These are phyloP conservation scores for Tenthredo notha DNA, from an alignment of 2,888 invertebrate genomes.

Conservation along the genomic window DNA sequence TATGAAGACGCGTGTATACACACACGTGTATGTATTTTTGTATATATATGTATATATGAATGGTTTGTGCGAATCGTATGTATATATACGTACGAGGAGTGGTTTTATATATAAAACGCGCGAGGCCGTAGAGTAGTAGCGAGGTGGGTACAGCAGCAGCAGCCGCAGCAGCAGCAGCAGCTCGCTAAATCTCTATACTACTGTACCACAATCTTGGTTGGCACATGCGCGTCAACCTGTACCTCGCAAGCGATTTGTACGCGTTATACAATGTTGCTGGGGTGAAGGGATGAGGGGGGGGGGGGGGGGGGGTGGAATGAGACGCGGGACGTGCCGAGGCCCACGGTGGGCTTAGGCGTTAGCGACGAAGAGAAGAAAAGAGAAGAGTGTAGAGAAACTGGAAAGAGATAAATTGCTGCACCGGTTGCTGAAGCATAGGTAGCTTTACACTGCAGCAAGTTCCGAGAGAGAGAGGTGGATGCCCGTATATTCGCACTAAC, in stretches of 20 bases:
- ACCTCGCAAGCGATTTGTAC: background rate
- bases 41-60: background rate
- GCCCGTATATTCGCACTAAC: background rate
- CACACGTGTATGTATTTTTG: too few species aligned
- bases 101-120: background rate
- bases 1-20: background rate
- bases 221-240: conserved; percentile 12
- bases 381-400: background rate
- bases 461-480: background rate
- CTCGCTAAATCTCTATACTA: background rate
- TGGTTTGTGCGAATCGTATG: too few species aligned
- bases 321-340: background rate
- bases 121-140: background rate
- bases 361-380: background rate
- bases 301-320: too few species aligned
- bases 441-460: background rate
- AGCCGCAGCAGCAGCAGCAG: background rate
- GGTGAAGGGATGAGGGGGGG: too few species aligned
- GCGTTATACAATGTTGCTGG: conserved; percentile 12
- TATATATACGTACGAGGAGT: background rate
- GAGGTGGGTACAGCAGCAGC: background rate
- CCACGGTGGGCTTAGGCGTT: background rate
- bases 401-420: conserved; percentile 2
- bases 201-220: background rate
- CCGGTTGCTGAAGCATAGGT: background rate